These are phyloP conservation scores for Lophius piscatorius DNA, from an alignment of 2,113 vertebrate species.

Conservation along the genomic window DNA sequence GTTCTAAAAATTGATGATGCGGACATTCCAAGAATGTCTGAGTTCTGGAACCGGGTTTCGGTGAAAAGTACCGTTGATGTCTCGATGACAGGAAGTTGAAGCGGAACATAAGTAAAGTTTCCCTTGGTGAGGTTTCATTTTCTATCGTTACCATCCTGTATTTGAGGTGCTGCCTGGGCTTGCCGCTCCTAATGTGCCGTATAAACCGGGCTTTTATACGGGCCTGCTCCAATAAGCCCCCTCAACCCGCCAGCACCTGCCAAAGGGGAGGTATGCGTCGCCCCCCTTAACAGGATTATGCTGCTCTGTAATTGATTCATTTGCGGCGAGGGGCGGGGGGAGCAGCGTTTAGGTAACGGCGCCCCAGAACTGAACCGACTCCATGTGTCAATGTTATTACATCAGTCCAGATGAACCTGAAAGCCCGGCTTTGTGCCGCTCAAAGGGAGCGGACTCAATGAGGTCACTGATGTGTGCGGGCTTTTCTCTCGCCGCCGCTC, in stretches of 20 bases:
- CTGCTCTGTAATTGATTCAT: conserved; percentile 70
- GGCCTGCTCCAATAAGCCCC: conserved; percentile 56
- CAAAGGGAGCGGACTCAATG: conserved; percentile 44
- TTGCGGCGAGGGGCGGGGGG: conserved; percentile 50
- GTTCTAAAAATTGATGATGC: too few species aligned
- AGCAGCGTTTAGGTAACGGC: conserved; percentile 35
- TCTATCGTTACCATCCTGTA: too few species aligned
- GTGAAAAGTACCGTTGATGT: too few species aligned
- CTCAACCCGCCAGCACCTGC: conserved; percentile 65
- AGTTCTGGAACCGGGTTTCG: too few species aligned
- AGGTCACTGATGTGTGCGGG: conserved; percentile 49
- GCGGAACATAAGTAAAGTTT: too few species aligned
- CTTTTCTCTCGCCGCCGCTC: neutral
- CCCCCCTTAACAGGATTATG: conserved; percentile 61
- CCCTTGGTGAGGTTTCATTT: too few species aligned
- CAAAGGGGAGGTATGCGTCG: conserved; percentile 57
- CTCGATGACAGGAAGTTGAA: too few species aligned
- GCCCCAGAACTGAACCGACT: conserved; percentile 56
- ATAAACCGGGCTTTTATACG: conserved; percentile 57
- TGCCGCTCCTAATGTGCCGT: conserved; percentile 42
- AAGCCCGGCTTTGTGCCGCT: conserved; percentile 55
- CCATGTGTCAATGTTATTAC: conserved; percentile 71
- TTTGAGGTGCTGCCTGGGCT: too few species aligned
- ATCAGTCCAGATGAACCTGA: conserved; percentile 69
- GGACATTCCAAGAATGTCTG: too few species aligned